Percentiles rank a stretch among this genome's conserved stretches.
phyloP scores from a whole-genome alignment of 2,797 vertebrate species.

The Sebastes matsubarae region DNA sequence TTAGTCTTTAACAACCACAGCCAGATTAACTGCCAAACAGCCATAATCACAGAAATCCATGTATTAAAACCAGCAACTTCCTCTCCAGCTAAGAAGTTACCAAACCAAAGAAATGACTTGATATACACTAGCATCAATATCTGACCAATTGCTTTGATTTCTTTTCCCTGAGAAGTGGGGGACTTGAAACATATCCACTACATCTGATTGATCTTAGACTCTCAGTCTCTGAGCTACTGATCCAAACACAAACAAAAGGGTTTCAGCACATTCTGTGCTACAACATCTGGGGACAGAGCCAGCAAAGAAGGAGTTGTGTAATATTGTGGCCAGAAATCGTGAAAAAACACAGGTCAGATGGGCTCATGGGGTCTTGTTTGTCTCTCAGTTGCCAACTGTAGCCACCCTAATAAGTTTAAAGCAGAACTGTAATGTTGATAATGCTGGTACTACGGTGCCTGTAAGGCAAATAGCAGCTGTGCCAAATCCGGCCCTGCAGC shows the following conservation, averaged over 20 bases:
- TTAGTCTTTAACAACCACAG: background rate
- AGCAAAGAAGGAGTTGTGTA: background rate
- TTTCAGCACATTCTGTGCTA: background rate
- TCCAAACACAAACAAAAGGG: conserved; percentile 12
- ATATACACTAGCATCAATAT: background rate
- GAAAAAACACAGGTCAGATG: conserved; percentile 22
- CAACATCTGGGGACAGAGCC: conserved; percentile 15
- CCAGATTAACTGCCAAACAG: background rate
- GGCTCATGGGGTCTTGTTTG: background rate
- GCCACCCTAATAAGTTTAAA: background rate
- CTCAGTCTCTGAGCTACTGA: conserved; percentile 11
- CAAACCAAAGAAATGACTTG: too few species aligned
- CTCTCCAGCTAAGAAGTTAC: background rate
- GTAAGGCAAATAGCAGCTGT: background rate
- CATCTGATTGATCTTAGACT: conserved; percentile 23
- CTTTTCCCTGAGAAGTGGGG: background rate
- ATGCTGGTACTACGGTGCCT: background rate
- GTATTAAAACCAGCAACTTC: background rate
- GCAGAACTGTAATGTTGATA: background rate
- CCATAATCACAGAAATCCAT: background rate
- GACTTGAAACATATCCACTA: conserved; percentile 5
- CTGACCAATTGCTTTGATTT: background rate
- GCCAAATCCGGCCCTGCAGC: background rate
- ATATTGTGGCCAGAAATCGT: background rate
- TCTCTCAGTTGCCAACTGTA: background rate